Evolutionary conservation across 2,888 invertebrate species (phyloP).

Genomic region (Caenorhabditis sp.): DNA sequence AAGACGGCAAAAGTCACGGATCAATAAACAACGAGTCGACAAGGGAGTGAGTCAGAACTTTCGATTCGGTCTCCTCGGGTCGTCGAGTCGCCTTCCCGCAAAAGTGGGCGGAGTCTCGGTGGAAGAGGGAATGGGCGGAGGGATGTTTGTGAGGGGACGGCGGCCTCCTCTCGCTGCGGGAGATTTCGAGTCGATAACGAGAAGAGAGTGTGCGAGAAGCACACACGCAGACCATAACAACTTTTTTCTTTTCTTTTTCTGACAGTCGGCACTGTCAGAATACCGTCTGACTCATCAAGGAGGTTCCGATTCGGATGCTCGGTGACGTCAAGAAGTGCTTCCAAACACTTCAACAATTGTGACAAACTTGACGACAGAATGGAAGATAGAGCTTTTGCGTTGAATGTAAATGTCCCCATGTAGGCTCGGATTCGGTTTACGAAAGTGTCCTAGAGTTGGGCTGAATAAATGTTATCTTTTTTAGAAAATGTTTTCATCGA

Average conservation of each 20-base stretch:
- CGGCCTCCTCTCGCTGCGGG: conserved; percentile 43
- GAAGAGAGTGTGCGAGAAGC: conserved; percentile 13
- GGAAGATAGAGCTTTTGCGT: too few species aligned
- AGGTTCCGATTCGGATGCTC: not conserved
- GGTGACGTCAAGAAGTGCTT: conserved; percentile 3
- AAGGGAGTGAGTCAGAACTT: conserved; percentile 27
- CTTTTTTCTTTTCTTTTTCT: conserved; percentile 16
- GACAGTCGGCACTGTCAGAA: conserved; percentile 35
- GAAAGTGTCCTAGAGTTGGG: too few species aligned
- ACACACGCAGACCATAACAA: conserved; percentile 27
- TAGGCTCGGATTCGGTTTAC: too few species aligned
- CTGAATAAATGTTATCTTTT: too few species aligned
- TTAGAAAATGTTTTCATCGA: too few species aligned
- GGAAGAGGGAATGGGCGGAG: conserved; percentile 28
- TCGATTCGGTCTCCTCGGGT: not conserved
- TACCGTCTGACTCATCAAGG: conserved; percentile 27
- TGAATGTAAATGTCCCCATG: too few species aligned
- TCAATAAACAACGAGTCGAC: conserved; percentile 32
- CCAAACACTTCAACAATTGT: too few species aligned
- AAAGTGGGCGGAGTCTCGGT: conserved; percentile 42
- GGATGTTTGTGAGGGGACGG: conserved; percentile 44
- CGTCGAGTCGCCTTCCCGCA: conserved; percentile 32
- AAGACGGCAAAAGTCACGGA: conserved; percentile 18
- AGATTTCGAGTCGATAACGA: conserved; percentile 58
- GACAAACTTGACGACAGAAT: too few species aligned